Conservation (phyloP, 2,113 vertebrate species). For the Leucopsar rothschildi region DNA sequence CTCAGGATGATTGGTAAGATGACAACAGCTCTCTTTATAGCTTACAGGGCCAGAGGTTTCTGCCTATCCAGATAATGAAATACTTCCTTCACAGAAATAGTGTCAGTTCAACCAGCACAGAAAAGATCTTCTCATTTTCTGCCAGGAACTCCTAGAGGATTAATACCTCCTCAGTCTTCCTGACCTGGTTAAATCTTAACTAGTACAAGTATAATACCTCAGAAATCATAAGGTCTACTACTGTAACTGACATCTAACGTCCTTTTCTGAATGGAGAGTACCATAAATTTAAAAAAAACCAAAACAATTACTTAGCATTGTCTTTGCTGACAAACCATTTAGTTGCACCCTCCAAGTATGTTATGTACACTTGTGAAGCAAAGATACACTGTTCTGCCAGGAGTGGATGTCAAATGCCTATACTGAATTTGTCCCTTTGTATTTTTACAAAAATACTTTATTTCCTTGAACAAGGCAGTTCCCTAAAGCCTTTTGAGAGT, state of each 20-base stretch:
- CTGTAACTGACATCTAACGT: background rate
- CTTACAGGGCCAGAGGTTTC: background rate
- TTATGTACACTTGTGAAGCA: background rate
- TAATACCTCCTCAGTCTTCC: background rate
- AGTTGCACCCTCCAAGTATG: background rate
- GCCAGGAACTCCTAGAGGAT: background rate
- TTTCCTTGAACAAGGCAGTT: background rate
- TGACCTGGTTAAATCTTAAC: background rate
- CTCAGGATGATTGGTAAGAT: background rate
- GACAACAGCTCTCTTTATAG: background rate
- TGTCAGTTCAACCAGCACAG: background rate
- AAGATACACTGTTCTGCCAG: background rate
- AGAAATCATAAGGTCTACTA: background rate
- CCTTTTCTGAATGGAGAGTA: background rate
- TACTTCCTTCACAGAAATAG: background rate
- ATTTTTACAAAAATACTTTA: background rate
- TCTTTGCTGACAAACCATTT: background rate
- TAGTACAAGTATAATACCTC: background rate
- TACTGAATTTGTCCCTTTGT: background rate
- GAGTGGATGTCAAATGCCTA: background rate
- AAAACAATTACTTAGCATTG: background rate
- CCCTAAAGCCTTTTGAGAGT: background rate
- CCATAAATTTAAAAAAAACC: background rate
- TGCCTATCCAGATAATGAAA: background rate
- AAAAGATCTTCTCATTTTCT: background rate